Evolutionary conservation across 2,888 invertebrate genomes (phyloP).

Genomic region (Altica lythri): DNA sequence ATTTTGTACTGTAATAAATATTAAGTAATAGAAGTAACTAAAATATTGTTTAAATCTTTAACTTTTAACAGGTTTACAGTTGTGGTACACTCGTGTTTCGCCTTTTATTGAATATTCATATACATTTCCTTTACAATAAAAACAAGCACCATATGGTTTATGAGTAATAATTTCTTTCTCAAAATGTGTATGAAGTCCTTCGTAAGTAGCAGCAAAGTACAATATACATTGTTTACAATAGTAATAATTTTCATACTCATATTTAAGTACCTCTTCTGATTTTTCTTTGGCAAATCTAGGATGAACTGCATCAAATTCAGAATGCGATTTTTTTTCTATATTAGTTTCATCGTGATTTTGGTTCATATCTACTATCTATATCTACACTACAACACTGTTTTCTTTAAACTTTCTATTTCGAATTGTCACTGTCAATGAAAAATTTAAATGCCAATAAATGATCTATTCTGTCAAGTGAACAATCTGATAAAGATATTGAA

Average conservation of each 20-base stretch:
- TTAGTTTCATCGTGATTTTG: constrained; percentile 13
- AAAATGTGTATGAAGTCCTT: constrained; percentile 49
- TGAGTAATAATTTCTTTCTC: constrained; percentile 47
- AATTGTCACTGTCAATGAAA: background rate
- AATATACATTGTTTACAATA: constrained; percentile 49
- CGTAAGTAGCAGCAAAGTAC: constrained; percentile 49
- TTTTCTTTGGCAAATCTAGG: constrained; percentile 48
- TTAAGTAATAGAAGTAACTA: too few species aligned
- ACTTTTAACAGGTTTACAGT: too few species aligned
- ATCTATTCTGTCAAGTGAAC: background rate
- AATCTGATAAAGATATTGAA: background rate
- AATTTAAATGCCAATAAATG: too few species aligned
- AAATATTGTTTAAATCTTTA: too few species aligned
- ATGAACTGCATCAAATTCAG: constrained; percentile 52
- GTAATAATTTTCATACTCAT: constrained; percentile 48
- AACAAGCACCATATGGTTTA: constrained; percentile 47
- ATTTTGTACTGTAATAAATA: too few species aligned
- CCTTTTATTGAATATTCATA: constrained; percentile 48
- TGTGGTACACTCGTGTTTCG: constrained; percentile 47
- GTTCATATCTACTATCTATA: constrained; percentile 15
- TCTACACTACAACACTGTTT: too few species aligned
- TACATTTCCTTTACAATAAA: constrained; percentile 51
- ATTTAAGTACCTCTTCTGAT: constrained; percentile 44
- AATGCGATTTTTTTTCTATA: background rate
- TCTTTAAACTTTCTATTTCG: background rate